Conservation (phyloP, 2,888 invertebrate species). For the Seladonia tumulorum region DNA sequence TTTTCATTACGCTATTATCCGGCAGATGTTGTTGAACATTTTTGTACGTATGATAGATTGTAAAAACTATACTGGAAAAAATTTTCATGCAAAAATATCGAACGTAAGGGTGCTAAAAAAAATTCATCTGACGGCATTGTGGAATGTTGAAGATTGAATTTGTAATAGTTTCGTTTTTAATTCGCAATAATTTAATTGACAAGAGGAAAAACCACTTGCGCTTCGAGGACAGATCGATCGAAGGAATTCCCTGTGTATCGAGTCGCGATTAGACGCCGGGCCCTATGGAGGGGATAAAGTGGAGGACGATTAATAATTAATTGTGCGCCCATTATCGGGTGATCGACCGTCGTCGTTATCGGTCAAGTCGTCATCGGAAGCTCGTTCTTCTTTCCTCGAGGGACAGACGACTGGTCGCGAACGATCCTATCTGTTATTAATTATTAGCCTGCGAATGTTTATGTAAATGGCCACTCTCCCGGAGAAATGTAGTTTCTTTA, state of each 20-base stretch:
- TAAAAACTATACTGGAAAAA: not conserved
- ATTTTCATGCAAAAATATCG: not conserved
- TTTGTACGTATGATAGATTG: rapidly evolving
- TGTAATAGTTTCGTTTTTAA: not conserved
- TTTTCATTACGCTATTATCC: not conserved
- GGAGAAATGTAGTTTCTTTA: not conserved
- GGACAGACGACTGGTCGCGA: not conserved
- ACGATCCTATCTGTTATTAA: not conserved
- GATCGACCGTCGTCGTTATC: constrained; percentile 46
- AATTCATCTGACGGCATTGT: not conserved
- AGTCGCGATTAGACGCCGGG: not conserved
- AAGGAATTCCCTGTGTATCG: not conserved
- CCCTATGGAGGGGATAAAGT: constrained; percentile 8
- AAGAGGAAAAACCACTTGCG: not conserved
- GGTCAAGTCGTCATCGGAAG: constrained; percentile 45
- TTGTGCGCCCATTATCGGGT: constrained; percentile 32
- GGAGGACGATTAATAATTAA: constrained; percentile 53
- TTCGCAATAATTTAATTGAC: not conserved
- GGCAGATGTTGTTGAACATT: not conserved
- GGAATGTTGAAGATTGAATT: not conserved
- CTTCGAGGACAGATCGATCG: not conserved
- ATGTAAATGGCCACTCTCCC: not conserved
- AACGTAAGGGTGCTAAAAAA: not conserved
- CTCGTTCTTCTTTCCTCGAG: not conserved
- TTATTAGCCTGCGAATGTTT: constrained; percentile 1